Evolutionary conservation across 2,888 invertebrate genomes (phyloP), one percentile per base, ranked within the genome.

Genomic region (Auanema freiburgensis): DNA sequence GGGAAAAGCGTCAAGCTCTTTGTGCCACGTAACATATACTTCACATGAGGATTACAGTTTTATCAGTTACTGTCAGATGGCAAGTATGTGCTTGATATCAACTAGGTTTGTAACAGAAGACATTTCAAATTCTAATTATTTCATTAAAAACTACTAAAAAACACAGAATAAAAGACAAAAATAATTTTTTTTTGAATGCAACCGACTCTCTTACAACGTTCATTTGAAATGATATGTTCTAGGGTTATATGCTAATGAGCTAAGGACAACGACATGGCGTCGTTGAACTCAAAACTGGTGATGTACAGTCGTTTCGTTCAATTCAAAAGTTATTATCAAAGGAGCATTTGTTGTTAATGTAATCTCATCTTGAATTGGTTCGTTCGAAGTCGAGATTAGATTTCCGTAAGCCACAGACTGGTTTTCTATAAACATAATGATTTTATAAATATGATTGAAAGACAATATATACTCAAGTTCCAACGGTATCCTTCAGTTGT

Each of bases 401-500:
- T 58, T 58, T 12, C 63, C 63, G 24, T 43, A 63, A 21, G 41
- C 42, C 21, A 62, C 6, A 40, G 49, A 56, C 24, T 57, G n/a
- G 23, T 62, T 51, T 12, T 57, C 57, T 61, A 55, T 14, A 59
- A 59, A 8, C 46, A 46, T 18, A 46, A 21, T 11, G 11, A 18
- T 5, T 8, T 21, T 5, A 18, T 46, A 8, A 11, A 18, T 18
- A 8, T 46, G 46, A 52, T 40, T 40, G 43, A 25, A 42, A 24
- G 18, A 40, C 25, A 41, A 21, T 56, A 40, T 53, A 41, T 18
- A 72, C 72, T 67, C 50, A 81, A 59, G 62, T 80, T 69, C 77
- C 79, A 81, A 51, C 67, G 69, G 16, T 79, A 67, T 14, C 81
- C 81, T 4, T 53, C 62, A n/a, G 76, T 77, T 1, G 76, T 72